phyloP scores from a whole-genome alignment of 2,113 vertebrate genomes.

The Choloepus hoffmanni region DNA sequence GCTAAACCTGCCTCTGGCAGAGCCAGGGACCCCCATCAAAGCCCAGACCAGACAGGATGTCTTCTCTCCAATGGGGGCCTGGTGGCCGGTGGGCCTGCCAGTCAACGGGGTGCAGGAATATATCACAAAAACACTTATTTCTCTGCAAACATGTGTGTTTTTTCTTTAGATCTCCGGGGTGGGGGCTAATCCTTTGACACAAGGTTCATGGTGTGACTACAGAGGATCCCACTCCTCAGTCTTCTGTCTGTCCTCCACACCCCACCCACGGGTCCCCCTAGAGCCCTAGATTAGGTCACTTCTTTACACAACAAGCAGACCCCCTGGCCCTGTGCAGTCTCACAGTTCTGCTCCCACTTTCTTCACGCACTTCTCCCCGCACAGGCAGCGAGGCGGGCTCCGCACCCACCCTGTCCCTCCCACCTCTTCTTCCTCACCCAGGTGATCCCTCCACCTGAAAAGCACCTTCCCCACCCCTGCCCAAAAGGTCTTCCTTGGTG shows the following conservation, averaged over 20 bases:
- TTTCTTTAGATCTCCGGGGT: fast-evolving
- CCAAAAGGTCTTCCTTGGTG: too few relatives aligned
- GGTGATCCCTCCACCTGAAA: background rate
- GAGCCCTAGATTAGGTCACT: background rate
- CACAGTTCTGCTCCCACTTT: background rate
- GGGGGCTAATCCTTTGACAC: background rate
- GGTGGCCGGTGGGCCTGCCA: background rate
- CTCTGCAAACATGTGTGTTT: fast-evolving
- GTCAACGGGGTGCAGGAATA: too few relatives aligned
- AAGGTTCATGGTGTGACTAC: fast-evolving
- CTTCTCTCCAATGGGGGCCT: too few relatives aligned
- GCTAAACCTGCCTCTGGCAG: fast-evolving
- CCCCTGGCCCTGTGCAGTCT: background rate
- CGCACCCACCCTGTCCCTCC: fast-evolving
- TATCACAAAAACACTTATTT: background rate
- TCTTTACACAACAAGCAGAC: background rate
- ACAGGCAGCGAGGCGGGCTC: slow-evolving; percentile 12
- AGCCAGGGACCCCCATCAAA: too few relatives aligned
- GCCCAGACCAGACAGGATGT: too few relatives aligned
- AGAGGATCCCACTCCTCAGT: too few relatives aligned
- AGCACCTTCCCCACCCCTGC: background rate
- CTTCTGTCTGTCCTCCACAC: background rate
- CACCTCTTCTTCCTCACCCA: background rate
- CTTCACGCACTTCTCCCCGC: background rate
- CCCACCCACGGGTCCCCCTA: background rate